These are phyloP conservation scores for Amiota mariae DNA, from an alignment of 2,888 invertebrate genomes.

Conservation along the genomic window DNA sequence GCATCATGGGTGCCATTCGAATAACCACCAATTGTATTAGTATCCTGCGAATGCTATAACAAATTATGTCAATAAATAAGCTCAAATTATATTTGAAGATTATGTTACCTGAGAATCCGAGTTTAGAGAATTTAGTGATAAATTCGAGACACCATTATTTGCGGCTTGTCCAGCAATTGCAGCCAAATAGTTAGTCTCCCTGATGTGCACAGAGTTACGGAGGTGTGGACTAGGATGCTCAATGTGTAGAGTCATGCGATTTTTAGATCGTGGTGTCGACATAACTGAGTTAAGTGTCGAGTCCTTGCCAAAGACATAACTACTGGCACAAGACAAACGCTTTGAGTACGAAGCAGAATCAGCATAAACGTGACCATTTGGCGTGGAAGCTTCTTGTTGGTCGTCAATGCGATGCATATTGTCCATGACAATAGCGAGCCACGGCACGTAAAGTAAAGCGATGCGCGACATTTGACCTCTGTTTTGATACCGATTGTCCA, in stretches of 20 bases:
- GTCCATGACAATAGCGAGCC: constrained; percentile 90
- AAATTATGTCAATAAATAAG: neutral
- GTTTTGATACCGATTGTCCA: constrained; percentile 91
- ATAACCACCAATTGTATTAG: constrained; percentile 62
- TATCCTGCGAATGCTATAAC: constrained; percentile 64
- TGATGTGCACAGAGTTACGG: constrained; percentile 82
- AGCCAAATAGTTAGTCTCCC: constrained; percentile 83
- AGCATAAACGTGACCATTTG: constrained; percentile 70
- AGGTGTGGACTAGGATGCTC: constrained; percentile 79
- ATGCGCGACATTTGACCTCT: constrained; percentile 88
- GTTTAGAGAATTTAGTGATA: constrained; percentile 84
- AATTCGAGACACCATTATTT: constrained; percentile 82
- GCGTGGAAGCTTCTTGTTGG: constrained; percentile 68
- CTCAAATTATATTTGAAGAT: constrained; percentile 1
- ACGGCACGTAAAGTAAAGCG: constrained; percentile 91
- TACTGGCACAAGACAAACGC: constrained; percentile 77
- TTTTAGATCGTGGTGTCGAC: constrained; percentile 76
- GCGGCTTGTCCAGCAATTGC: constrained; percentile 83
- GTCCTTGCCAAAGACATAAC: constrained; percentile 76
- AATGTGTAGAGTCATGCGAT: constrained; percentile 82
- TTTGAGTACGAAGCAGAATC: constrained; percentile 73
- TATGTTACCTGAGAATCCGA: constrained; percentile 73
- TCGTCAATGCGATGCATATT: constrained; percentile 84
- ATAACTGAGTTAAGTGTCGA: constrained; percentile 65
- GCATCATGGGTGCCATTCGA: constrained; percentile 59